Base-by-base conservation (phyloP, 2,797 vertebrate genomes). In the Lutjanus argentimaculatus region DNA sequence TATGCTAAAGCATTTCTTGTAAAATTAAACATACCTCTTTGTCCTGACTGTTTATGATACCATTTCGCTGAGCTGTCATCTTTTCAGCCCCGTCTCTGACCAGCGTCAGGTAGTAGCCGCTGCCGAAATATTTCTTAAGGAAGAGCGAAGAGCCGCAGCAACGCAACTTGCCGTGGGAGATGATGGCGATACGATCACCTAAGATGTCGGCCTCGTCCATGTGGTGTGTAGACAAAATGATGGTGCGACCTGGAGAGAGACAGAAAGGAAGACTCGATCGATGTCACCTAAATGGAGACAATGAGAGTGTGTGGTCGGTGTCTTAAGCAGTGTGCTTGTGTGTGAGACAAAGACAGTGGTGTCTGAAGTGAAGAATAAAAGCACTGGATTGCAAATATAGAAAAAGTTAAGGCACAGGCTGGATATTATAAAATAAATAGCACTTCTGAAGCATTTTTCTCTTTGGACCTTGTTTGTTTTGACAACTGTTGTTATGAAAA, bases 131-230 rank as follows among this genome's bases (percentile, higher is more conserved):
- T 84, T 99, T 99, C 94, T 99, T 99, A 45, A 99, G 94, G 83
- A 99, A 99, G 15, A 99, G 95, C 0, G 99, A 98, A 63, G 98
- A 99, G 59, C 99, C 99, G 7, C 97, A 96, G 85, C 98, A 99
- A 63, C 97, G 97, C 87, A 99, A 92, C 84, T 95, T 97, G 63
- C 99, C 99, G 0, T 97, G 96, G 82, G 98, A 98, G 90, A 99
- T 99, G 58, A 99, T 99, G 85, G 98, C 98, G 40, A 99, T 97
- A 22, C 98, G 96, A 72, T 99, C 99, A 0, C 98, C 99, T 0
- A 99, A 87, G 86, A 99, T 97, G 90, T 99, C 99, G 0, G 99
- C 99, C 83, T 99, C 98, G 7, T 99, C 99, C 99, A 99, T 99
- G 94, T 99, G 99, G 84, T 99, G 99, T 0, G 98, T 99, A 8